These are phyloP conservation scores for Theristicus caerulescens DNA, from an alignment of 2,113 vertebrate species.

Conservation along the genomic window DNA sequence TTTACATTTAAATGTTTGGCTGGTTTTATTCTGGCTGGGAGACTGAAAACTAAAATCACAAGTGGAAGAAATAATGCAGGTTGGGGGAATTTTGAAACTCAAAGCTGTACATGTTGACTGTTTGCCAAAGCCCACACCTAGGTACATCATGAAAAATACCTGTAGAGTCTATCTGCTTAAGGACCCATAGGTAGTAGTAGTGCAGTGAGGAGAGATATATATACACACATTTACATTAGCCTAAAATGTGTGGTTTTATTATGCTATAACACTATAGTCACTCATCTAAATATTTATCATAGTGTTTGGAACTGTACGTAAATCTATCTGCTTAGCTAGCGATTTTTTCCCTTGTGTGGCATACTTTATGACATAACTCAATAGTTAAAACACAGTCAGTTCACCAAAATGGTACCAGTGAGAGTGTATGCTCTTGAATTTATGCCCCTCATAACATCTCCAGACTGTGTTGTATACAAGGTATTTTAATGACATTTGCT, in stretches of 20 bases:
- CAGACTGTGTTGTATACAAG: not conserved
- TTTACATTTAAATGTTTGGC: constrained; percentile 8
- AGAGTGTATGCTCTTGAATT: not conserved
- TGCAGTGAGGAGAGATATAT: not conserved
- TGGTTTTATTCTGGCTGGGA: constrained; percentile 20
- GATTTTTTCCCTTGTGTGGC: not conserved
- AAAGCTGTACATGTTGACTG: not conserved
- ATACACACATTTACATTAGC: not conserved
- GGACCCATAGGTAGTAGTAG: not conserved
- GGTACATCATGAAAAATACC: not conserved
- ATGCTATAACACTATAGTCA: not conserved
- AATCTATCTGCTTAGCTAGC: not conserved
- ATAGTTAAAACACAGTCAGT: not conserved
- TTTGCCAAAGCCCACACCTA: not conserved
- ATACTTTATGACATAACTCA: not conserved
- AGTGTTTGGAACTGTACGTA: not conserved
- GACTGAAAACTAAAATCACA: not conserved
- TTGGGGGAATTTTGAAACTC: not conserved
- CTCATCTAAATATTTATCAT: constrained; percentile 1
- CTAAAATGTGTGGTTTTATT: not conserved
- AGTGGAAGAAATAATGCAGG: constrained; percentile 45
- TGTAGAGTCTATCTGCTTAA: not conserved
- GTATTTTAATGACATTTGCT: not conserved
- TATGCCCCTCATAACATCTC: not conserved
- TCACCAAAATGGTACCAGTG: not conserved